Evolutionary conservation across 2,888 invertebrate species (phyloP), one percentile per base, ranked within the genome.

Genomic region (Thymelicus sylvestris): DNA sequence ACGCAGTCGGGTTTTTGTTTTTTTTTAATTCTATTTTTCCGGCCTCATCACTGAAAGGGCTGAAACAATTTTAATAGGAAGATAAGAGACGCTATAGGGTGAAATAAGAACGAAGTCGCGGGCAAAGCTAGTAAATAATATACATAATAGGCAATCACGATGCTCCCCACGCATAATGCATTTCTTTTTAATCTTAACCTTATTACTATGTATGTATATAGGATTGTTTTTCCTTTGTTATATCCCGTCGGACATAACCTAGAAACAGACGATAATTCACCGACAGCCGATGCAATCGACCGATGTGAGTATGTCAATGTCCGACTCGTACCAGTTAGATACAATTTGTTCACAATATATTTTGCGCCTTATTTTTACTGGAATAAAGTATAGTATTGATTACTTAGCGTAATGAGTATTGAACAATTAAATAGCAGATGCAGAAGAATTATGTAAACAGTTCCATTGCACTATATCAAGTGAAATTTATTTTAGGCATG

Each of bases 231-330:
- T 24, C 24, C 55, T 7, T 24, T 24, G 55, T 55, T 10, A 19
- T 24, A 15, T 55, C 7, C 19, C 55, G n/a, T 10, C 24, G 24
- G 12, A 19, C 15, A 50, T 50, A 55, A 55, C 55, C 24, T 55
- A 55, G 24, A 55, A 55, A 55, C 19, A 12, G 4, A 55, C 24
- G 24, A 55, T 55, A 55, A 55, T 55, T 55, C 55, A 55, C 55
- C 3, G 55, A 55, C 10, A 24, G 55, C 12, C 24, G 24, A 55
- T 55, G 10, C 55, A 55, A 55, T 55, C 55, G 55, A 55, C 55
- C 55, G 24, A 55, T 55, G 55, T n/a, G n/a, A n/a, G n/a, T 55
- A 55, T 55, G 55, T 55, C 55, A 55, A 55, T 55, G 55, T 55
- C 55, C 50, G 50, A 8, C 55, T 55, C 19, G 55, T 55, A 24